Evolutionary conservation across 1,140 invertebrate genomes (phyloP), one percentile per base, ranked within the genome.

Genomic region (Globodera rostochiensis): DNA sequence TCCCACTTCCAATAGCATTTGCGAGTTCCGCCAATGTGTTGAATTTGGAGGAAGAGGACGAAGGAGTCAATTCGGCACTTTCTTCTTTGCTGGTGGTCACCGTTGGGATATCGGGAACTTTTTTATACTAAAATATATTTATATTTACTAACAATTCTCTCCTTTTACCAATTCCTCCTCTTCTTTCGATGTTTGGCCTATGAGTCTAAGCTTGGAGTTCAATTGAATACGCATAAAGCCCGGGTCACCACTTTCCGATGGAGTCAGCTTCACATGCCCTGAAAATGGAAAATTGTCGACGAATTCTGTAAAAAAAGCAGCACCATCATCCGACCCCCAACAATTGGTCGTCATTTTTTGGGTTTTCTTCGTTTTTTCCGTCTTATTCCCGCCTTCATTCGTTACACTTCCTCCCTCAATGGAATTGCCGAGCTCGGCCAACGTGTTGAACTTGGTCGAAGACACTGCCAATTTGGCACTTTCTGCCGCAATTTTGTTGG

Each of bases 361-460:
- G 11, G 19, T 21, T 47, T 71, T 71, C 69, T 71, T 71, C 36
- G 36, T 11, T 36, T 71, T 71, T 0, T 47, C 69, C 69, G 7
- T 6, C n/a, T 45, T 78, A 25, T 70, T 78, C 6, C 13, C 70
- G 9, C 66, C 77, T 36, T 70, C 66, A 5, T 67, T 60, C 25
- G 75, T 6, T 45, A 49, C 49, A 11, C 49, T 21, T 45, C 36
- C 46, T 47, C 19, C 69, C 69, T 71, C 69, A 47, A 36, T 71
- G n/a, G 69, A 71, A 11, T 36, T 47, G 46, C 60, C 75, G 11
- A 46, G 36, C 6, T 49, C 57, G 36, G 64, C 46, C 77, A 78
- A 78, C 6, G 57, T 69, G 70, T 78, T 69, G 49, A 78, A 78
- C 11, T 78, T 78, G 46, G 77, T 64, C 49, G 76, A 77, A 46